phyloP scores from a whole-genome alignment of 1,140 invertebrate genomes.

The Cydia pomonella region DNA sequence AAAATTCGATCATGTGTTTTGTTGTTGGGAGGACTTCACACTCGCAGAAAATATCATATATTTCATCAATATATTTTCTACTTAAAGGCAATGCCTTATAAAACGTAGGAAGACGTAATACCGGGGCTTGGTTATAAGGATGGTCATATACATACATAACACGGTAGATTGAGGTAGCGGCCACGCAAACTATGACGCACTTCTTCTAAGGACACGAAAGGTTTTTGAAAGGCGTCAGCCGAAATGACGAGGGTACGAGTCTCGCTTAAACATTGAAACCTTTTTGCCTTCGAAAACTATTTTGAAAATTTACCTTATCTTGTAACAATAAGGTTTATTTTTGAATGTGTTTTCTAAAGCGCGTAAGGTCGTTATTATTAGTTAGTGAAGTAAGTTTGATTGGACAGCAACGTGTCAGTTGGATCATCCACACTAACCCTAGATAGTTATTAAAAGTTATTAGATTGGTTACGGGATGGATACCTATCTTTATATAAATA shows the following conservation, averaged over 20 bases:
- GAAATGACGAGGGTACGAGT: slow-evolving; percentile 2
- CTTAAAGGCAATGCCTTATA: no score
- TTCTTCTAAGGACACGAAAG: background rate
- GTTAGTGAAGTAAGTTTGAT: background rate
- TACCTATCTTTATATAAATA: no score
- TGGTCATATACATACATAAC: no score
- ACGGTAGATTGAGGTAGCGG: background rate
- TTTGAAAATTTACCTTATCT: background rate
- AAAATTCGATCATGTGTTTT: no score
- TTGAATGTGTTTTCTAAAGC: background rate
- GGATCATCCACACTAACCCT: slow-evolving; percentile 3
- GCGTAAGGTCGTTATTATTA: background rate
- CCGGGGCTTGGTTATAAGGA: no score
- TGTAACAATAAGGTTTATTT: background rate
- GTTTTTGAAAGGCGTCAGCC: slow-evolving; percentile 7
- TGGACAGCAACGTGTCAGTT: background rate
- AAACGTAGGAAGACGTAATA: no score
- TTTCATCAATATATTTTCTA: no score
- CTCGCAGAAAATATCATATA: no score
- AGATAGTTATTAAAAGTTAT: slow-evolving; percentile 9
- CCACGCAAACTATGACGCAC: background rate
- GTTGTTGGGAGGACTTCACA: no score
- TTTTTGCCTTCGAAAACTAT: background rate
- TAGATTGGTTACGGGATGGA: background rate
- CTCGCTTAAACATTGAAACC: background rate